Conservation (phyloP, 2,113 vertebrate genomes). For the Paradoxurus hermaphroditus region DNA sequence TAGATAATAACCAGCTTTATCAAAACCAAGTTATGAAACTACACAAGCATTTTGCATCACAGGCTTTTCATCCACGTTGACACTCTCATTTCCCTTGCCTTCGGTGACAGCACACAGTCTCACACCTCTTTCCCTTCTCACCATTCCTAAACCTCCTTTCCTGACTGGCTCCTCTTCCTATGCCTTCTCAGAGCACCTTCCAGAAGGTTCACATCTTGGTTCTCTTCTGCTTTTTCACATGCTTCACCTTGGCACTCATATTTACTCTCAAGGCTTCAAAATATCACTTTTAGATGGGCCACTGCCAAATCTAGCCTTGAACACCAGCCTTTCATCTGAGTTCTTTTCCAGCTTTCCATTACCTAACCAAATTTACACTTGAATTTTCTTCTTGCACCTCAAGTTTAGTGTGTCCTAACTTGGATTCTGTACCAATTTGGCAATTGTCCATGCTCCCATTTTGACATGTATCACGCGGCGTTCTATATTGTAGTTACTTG, state of each 20-base stretch:
- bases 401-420: neutral
- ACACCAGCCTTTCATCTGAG: neutral
- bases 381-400: neutral
- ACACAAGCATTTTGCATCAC: neutral
- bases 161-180: neutral
- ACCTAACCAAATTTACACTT: neutral
- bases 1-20: neutral
- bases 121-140: neutral
- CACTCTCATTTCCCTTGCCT: neutral
- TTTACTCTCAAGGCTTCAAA: neutral
- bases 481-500: neutral
- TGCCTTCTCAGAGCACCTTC: neutral
- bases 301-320: neutral
- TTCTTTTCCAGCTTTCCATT: neutral
- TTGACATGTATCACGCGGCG: neutral
- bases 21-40: neutral
- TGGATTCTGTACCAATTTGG: neutral
- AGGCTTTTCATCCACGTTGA: neutral
- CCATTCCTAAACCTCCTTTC: neutral
- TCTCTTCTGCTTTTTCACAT: neutral
- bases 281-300: neutral
- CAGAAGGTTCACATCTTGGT: neutral
- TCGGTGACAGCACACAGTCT: neutral
- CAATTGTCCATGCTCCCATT: neutral
- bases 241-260: neutral